These are phyloP conservation scores for Andrena fulva DNA, from an alignment of 2,888 invertebrate genomes.

Conservation along the genomic window DNA sequence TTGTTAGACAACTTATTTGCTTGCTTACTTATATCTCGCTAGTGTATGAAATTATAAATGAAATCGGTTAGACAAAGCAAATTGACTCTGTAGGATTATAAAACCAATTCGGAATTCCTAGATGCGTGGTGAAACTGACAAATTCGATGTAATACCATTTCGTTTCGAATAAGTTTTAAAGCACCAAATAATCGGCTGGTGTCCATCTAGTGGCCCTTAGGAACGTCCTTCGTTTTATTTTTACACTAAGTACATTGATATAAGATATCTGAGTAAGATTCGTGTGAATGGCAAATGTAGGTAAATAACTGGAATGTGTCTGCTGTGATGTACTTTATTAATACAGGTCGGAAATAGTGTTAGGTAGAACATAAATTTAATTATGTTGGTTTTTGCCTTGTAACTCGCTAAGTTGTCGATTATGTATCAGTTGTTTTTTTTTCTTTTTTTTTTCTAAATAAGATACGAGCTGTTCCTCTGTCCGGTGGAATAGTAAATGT, in stretches of 20 bases:
- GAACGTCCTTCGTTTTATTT: background rate
- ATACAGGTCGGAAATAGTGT: slow-evolving; percentile 3
- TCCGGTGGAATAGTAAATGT: no score
- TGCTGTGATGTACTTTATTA: slow-evolving; percentile 11
- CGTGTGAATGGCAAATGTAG: background rate
- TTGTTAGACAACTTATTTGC: no score
- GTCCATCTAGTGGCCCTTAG: background rate
- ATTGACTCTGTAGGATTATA: no score
- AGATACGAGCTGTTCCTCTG: no score
- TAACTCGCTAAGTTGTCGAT: slow-evolving; percentile 12
- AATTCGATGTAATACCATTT: background rate
- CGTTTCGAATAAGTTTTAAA: background rate
- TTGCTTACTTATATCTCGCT: no score
- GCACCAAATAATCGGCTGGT: background rate
- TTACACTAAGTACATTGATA: background rate
- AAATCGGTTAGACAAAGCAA: no score
- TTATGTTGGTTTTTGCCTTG: background rate
- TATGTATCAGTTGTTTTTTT: background rate
- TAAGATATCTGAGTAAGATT: background rate
- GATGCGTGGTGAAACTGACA: background rate
- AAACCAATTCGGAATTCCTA: no score
- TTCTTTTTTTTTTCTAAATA: background rate
- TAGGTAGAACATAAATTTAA: slow-evolving; percentile 3
- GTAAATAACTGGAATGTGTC: background rate
- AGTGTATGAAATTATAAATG: no score